phyloP scores from a whole-genome alignment of 2,797 vertebrate species.

The Diceros bicornis region DNA sequence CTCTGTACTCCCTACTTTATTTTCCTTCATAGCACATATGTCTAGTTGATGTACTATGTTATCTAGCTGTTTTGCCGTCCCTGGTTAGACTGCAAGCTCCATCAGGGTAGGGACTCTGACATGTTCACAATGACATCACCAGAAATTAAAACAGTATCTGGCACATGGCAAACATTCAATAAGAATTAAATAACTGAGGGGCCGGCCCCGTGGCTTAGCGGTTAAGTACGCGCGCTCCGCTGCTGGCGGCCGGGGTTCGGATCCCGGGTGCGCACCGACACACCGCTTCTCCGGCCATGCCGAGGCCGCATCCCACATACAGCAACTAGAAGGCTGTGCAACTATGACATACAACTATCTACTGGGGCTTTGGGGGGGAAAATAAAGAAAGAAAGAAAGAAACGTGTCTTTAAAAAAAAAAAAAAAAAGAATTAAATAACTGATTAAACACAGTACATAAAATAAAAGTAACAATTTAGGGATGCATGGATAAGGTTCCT shows the following conservation, averaged over 20 bases:
- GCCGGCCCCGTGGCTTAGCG: too few species aligned
- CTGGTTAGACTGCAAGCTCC: neutral
- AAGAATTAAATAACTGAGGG: neutral
- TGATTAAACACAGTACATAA: neutral
- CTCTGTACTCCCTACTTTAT: neutral
- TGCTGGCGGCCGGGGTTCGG: too few species aligned
- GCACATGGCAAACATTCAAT: neutral
- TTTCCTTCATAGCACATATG: neutral
- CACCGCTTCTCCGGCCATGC: too few species aligned
- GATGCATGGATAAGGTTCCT: neutral
- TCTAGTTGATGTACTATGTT: neutral
- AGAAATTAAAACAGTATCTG: neutral
- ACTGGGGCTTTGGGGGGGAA: too few species aligned
- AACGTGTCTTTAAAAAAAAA: too few species aligned
- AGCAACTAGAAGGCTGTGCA: too few species aligned
- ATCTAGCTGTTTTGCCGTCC: neutral
- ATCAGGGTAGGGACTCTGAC: neutral
- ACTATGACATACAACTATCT: too few species aligned
- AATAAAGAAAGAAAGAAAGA: too few species aligned
- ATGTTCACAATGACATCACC: neutral
- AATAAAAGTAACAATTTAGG: neutral
- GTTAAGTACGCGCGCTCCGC: too few species aligned
- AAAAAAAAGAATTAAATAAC: neutral
- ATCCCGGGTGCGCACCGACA: too few species aligned
- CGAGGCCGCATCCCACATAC: too few species aligned